These are phyloP conservation scores for Scaptomyza caliginosa DNA, from an alignment of 2,888 invertebrate species.

Conservation along the genomic window DNA sequence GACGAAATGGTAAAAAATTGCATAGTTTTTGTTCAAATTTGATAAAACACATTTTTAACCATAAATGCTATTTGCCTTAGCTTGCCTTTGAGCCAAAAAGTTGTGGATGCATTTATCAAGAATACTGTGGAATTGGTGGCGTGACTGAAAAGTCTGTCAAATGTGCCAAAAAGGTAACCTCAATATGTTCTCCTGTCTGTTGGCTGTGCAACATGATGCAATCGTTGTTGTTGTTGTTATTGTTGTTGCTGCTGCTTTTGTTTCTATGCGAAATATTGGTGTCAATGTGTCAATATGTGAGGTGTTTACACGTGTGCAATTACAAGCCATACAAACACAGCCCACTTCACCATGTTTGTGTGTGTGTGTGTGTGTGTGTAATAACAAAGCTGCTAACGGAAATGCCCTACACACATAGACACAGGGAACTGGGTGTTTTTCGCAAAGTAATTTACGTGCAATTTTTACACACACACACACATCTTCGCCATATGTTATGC, in stretches of 20 bases:
- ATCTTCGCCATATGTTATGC: constrained; percentile 10
- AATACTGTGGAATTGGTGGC: constrained; percentile 2
- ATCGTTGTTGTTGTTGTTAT: not conserved
- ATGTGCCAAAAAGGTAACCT: constrained; percentile 39
- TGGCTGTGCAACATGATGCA: constrained; percentile 9
- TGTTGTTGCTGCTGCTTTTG: constrained; percentile 33
- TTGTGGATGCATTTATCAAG: not conserved
- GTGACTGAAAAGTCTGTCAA: constrained; percentile 19
- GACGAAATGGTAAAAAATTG: not conserved
- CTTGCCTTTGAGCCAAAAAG: not conserved
- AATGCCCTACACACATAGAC: constrained; percentile 10
- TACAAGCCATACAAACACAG: constrained; percentile 61
- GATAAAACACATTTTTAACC: not conserved
- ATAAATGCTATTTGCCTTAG: not conserved
- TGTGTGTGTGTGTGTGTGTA: not conserved
- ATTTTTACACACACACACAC: constrained; percentile 21
- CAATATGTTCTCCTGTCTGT: constrained; percentile 46
- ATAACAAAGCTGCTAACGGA: constrained; percentile 33
- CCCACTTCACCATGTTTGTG: constrained; percentile 7
- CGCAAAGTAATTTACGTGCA: constrained; percentile 53
- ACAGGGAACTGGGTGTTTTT: constrained; percentile 4
- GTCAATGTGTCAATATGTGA: constrained; percentile 72
- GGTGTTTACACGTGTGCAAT: constrained; percentile 73
- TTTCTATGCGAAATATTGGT: constrained; percentile 55
- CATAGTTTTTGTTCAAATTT: no score